Evolutionary conservation across 2,888 invertebrate species (phyloP).

Genomic region (Lottia scabra): DNA sequence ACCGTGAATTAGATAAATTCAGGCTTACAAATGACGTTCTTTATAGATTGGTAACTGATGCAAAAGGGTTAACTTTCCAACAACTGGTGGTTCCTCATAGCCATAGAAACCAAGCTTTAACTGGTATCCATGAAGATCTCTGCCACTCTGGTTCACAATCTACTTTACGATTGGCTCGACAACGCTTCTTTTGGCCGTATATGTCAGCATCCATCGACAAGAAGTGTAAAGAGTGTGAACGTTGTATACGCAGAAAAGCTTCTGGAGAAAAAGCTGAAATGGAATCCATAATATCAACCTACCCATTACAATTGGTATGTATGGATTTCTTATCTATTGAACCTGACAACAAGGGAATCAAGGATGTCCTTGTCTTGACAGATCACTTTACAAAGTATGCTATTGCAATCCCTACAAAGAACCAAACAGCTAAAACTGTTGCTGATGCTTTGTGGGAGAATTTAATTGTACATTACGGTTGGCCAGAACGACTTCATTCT

Average conservation of each 20-base stretch:
- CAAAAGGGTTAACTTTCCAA: neutral
- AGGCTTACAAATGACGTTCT: neutral
- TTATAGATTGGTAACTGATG: neutral
- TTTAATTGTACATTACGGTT: constrained; percentile 29
- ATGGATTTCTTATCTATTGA: constrained; percentile 41
- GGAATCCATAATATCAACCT: constrained; percentile 23
- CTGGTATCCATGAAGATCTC: neutral
- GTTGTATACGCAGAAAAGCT: constrained; percentile 23
- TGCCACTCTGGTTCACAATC: neutral
- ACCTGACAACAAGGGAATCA: constrained; percentile 12
- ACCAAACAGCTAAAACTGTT: constrained; percentile 28
- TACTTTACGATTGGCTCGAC: neutral
- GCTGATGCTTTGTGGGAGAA: constrained; percentile 21
- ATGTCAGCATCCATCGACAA: constrained; percentile 29
- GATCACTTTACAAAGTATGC: constrained; percentile 28
- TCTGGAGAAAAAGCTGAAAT: neutral
- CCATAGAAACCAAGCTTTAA: neutral
- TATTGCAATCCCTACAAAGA: constrained; percentile 24
- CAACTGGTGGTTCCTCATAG: neutral
- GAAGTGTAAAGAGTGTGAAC: constrained; percentile 29
- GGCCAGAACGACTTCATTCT: constrained; percentile 26
- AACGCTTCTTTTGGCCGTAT: constrained; percentile 38
- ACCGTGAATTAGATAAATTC: neutral
- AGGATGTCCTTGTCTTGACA: constrained; percentile 17
- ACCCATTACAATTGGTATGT: constrained; percentile 35